A percentile compares a stretch with the other conserved stretches of the same genome.
Evolutionary conservation across 2,113 vertebrate species (phyloP).

Genomic region (Macaca nemestrina): DNA sequence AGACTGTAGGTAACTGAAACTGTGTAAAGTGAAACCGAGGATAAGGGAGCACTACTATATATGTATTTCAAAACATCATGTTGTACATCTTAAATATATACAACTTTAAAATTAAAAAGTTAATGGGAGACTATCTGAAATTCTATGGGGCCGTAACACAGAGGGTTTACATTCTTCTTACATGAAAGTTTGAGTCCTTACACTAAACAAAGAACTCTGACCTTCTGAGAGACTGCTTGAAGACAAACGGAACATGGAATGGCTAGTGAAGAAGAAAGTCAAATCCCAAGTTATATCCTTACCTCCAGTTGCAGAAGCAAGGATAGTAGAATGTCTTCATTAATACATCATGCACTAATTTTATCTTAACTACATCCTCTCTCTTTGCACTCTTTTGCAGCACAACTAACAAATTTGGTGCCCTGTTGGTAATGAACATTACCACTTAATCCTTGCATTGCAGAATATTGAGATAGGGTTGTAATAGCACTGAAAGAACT

Average conservation of each 20-base stretch:
- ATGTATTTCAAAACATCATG: too few species aligned
- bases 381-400: not conserved
- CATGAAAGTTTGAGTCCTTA: not conserved
- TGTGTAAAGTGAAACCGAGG: too few species aligned
- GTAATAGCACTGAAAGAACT: not conserved
- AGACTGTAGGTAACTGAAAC: too few species aligned
- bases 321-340: not conserved
- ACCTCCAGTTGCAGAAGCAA: not conserved
- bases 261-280: not conserved
- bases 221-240: not conserved
- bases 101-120: too few species aligned
- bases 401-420: not conserved
- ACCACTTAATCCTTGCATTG: not conserved
- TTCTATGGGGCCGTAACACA: not conserved
- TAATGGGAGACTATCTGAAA: too few species aligned
- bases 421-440: not conserved
- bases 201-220: not conserved
- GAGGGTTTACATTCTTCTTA: not conserved
- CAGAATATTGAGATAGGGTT: not conserved
- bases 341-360: too few species aligned
- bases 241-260: not conserved
- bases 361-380: not conserved
- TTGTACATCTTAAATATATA: too few species aligned
- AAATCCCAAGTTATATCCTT: not conserved
- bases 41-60: too few species aligned